Evolutionary conservation across 2,113 vertebrate genomes (phyloP), one percentile per base, ranked within the genome.

Genomic region (Pampusana beccarii): DNA sequence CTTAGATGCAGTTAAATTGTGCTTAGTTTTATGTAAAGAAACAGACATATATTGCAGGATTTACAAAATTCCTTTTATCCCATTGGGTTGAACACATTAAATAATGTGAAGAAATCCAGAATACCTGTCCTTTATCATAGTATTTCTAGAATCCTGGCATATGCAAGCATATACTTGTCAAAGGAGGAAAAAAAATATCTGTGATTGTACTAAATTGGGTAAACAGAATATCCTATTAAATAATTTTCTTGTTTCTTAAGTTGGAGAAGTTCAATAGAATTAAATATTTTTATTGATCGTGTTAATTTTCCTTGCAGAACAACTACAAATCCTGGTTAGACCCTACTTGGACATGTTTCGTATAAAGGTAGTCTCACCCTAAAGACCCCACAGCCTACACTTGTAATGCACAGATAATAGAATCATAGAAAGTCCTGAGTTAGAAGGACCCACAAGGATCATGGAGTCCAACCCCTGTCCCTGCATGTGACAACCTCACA

Each of bases 51-150:
- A 46, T 50, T 66, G 11, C 46, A 78, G 72, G 51, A 86, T 58
- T 91, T 91, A 56, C 33, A 91, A 93, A 95, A 74, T 74, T 71
- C 61, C 20, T 89, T 92, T 93, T 89, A 62, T 79, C 42, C 44
- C 25, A 6, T 56, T 64, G 38, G 16, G 4, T 62, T 84, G 61
- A 91, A 74, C 20, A 34, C 16, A 48, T 51, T 64, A 79, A 79
- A 79, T 53, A 86, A 74, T 34, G 25, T 28, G 10, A 74, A 60
- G 18, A 79, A 58, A 60, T 93, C 19, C 21, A 62, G 89, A 87
- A 80, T 80, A 80, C 36, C 46, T 71, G n/a, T 73, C 38, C 12
- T 84, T 91, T 64, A 54, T 38, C 0, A 0, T 34, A 73, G 24
- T n/a, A 38, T 86, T 90, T 92, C 40, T 80, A 60, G 33, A 88